Percentiles rank a stretch among this genome's conserved stretches.
Conservation (phyloP, 2,888 invertebrate genomes). For the Galeopsomyia nigrocyanea region DNA sequence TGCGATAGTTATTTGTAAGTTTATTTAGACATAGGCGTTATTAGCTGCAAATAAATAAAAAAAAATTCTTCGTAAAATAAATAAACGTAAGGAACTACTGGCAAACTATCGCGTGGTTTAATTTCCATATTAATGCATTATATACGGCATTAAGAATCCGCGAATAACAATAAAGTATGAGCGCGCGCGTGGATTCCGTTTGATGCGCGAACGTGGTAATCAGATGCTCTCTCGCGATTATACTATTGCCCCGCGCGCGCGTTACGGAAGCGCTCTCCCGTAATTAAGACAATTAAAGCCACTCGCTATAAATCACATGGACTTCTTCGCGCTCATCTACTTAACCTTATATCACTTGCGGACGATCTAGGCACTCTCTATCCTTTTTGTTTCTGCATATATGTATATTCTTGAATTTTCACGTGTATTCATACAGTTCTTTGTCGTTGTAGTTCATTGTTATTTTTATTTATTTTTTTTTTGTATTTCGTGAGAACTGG, state of each 20-base stretch:
- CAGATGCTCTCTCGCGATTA: conserved; percentile 35
- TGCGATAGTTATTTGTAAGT: conserved; percentile 35
- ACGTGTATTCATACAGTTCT: neutral
- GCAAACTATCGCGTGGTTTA: neutral
- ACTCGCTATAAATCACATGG: conserved; percentile 63
- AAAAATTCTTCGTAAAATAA: too few relatives aligned
- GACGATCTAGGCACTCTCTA: neutral
- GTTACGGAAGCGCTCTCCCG: conserved; percentile 60
- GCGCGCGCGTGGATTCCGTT: conserved; percentile 14
- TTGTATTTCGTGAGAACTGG: conserved; percentile 48
- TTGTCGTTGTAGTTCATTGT: too few relatives aligned
- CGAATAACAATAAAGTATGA: neutral
- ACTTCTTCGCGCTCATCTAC: conserved; percentile 58
- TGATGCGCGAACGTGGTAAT: conserved; percentile 11
- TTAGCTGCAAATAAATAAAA: conserved; percentile 39
- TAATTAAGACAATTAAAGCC: conserved; percentile 66
- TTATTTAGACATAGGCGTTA: conserved; percentile 39
- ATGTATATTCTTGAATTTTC: neutral
- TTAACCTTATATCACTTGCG: conserved; percentile 58
- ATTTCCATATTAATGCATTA: conserved; percentile 33
- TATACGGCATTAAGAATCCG: neutral
- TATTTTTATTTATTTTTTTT: conserved; percentile 25
- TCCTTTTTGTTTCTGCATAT: neutral
- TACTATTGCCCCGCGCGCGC: conserved; percentile 21
- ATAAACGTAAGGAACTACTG: too few relatives aligned